A percentile compares a stretch with the other conserved stretches of the same genome.
Evolutionary conservation across 2,797 vertebrate species (phyloP).

Genomic region (Diplodus puntazzo): DNA sequence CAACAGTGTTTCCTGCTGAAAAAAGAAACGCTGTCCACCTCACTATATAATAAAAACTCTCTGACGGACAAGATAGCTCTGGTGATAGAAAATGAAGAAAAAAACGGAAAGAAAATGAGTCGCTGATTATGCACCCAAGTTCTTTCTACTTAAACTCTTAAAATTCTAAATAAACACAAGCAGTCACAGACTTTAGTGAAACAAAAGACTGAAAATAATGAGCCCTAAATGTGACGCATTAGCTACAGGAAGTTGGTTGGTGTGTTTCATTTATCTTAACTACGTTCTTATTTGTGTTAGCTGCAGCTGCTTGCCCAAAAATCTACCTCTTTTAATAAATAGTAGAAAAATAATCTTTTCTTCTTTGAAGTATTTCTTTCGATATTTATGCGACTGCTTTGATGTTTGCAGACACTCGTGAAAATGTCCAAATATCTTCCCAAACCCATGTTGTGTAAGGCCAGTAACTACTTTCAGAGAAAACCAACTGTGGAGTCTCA

Average conservation of each 20-base stretch:
- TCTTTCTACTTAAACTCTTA: neutral
- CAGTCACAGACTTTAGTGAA: conserved; percentile 14
- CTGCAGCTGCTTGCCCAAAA: conserved; percentile 53
- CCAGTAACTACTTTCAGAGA: neutral
- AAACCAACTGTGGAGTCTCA: conserved; percentile 25
- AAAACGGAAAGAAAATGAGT: conserved; percentile 12
- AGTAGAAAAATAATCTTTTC: conserved; percentile 99
- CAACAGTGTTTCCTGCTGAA: conserved; percentile 5
- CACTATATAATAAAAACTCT: neutral
- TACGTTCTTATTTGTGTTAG: conserved; percentile 41
- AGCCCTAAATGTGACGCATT: conserved; percentile 26
- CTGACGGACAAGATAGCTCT: neutral
- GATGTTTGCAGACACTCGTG: conserved; percentile 60
- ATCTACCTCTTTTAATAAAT: conserved; percentile 94
- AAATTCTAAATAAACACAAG: conserved; percentile 28
- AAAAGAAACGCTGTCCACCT: neutral
- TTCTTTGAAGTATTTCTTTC: conserved; percentile 67
- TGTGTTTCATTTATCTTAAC: conserved; percentile 5
- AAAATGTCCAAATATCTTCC: conserved; percentile 39
- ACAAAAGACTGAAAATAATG: conserved; percentile 36
- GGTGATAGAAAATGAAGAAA: conserved; percentile 3
- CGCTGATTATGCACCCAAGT: conserved; percentile 14
- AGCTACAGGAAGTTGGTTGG: conserved; percentile 15
- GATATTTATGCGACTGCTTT: conserved; percentile 79
- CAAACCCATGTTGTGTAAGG: conserved; percentile 9